Base-by-base conservation (phyloP, 2,888 invertebrate species). In the Pyrrhia umbra region DNA sequence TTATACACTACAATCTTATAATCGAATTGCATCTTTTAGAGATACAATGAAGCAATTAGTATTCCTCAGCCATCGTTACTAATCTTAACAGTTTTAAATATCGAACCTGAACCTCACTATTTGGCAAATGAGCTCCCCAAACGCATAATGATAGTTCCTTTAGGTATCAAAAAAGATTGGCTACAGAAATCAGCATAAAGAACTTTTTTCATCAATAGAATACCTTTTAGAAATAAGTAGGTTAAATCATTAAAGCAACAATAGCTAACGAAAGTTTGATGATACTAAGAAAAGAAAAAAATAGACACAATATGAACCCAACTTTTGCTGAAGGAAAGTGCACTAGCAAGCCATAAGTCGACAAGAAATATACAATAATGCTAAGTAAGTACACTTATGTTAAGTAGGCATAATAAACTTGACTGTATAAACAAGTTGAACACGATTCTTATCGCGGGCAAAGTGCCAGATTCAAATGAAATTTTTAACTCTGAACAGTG, bases 401-500 rank as follows among this genome's bases (percentile, higher is more conserved):
- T 81, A 81, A 82, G 69, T 74, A 77, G 67, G 68, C 74, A 75
- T 81, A 77, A 82, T 83, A 83, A 81, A 79, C 75, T 75, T 67
- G 75, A 75, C 80, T 81, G 65, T 73, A 82, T 78, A 80, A 79
- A 83, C 81, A 82, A 82, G 73, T 77, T 68, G 69, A 80, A 79
- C 77, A 81, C 66, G 79, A 83, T 82, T 79, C 73, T 79, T 79
- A 81, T 76, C 73, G 75, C 68, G 82, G 85, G 85, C 85, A 72
- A 73, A 60, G 66, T 47, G 85, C 85, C 85, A 85, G 80, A 77
- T 71, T 80, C 80, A 82, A 82, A 83, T 84, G 79, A 82, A 79
- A 70, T 78, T 83, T 84, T 83, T 75, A 79, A 77, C 75, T 73
- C 65, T 74, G 61, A 76, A 77, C 69, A 52, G 47, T 64, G 61